These are phyloP conservation scores for Romanogobio albipinnatus DNA, from an alignment of 2,113 vertebrate genomes.

Conservation along the genomic window DNA sequence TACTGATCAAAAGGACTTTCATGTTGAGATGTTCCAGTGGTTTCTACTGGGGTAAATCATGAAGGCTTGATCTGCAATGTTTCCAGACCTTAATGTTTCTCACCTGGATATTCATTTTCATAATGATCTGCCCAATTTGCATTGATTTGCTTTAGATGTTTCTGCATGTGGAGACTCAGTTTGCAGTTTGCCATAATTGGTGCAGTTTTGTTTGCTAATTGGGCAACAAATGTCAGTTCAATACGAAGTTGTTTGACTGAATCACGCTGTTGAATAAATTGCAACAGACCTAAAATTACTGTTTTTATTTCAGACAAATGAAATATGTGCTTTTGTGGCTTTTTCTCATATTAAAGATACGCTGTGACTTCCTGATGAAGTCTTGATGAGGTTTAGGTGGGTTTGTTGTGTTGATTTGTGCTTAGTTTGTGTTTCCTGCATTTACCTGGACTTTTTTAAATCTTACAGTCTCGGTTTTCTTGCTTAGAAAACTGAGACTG, in stretches of 20 bases:
- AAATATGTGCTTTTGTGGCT: neutral
- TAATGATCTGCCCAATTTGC: neutral
- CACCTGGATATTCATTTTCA: neutral
- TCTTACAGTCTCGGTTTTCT: neutral
- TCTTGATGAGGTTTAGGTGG: neutral
- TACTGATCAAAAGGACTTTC: neutral
- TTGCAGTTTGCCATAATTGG: neutral
- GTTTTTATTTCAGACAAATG: neutral
- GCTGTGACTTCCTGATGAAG: neutral
- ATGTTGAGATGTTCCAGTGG: neutral
- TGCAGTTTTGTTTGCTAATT: neutral
- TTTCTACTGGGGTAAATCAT: neutral
- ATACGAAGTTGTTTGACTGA: neutral
- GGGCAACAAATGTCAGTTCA: neutral
- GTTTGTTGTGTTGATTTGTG: neutral
- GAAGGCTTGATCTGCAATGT: neutral
- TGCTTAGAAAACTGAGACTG: neutral
- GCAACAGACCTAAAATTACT: neutral
- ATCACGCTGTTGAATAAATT: neutral
- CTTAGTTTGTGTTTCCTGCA: neutral
- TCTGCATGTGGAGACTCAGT: slow-evolving; percentile 1
- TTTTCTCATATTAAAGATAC: neutral
- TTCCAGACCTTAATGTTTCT: neutral
- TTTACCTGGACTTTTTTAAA: neutral
- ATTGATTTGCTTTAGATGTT: neutral